Base-by-base conservation (phyloP, 2,888 invertebrate species). In the Ditula angustiorana region DNA sequence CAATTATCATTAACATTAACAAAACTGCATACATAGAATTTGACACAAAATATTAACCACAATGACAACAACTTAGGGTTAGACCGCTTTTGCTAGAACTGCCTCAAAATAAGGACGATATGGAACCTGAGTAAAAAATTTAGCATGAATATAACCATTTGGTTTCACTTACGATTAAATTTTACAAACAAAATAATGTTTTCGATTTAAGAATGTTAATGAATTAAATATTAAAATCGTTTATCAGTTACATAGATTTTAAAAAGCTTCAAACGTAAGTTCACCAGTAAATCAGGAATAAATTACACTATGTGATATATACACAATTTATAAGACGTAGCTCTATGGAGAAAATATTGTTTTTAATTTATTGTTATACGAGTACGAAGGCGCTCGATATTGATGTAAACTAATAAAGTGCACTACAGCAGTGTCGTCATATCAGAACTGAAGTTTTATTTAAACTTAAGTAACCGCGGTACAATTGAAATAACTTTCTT, bases 231-330 rank as follows among this genome's bases (percentile, higher is more conserved):
- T 57, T 16, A 41, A 46, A 50, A 30, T 41, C 49, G 21, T 50
- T 46, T 61, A 59, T 44, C 21, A 41, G 52, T 52, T 68, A 52
- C 28, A 59, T 61, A 67, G 44, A 68, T 37, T 41, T 41, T 59
- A 58, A 52, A 35, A 55, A 59, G 46, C 46, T 52, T 65, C 66
- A 24, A 59, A 26, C 33, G 53, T 67, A 66, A 63, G 50, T 33
- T n/a, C 74, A 73, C 44, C 50, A 63, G 57, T 33, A 76, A 80
- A 70, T 69, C 73, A 73, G 72, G 80, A 78, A 74, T 73, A 78
- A 82, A 81, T 84, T 85, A 86, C 80, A 82, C 81, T 83, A 88
- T 91, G 90, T 91, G 90, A 91, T 92, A 91, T 90, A 89, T 90
- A 92, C 88, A 91, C 90, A 88, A 84, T 88, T 90, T 90, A 85